Base-by-base conservation (phyloP, 2,113 vertebrate genomes). In the Catharus bicknelli region DNA sequence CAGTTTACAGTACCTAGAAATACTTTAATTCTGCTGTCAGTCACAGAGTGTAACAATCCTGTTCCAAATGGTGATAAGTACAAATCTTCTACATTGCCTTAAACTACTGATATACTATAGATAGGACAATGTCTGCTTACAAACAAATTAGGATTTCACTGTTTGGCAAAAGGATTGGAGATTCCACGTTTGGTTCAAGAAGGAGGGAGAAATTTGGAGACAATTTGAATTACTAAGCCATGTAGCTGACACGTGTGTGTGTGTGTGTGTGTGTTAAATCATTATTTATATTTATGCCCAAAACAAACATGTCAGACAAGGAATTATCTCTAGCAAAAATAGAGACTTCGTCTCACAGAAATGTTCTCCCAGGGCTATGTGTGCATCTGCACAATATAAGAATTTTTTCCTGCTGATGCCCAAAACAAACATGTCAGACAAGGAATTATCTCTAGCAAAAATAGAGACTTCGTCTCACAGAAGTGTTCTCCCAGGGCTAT, bases 21-120 rank as follows among this genome's bases (percentile, higher is more conserved):
- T 95, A 77, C 82, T 94, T 88, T 96, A 93, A 95, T 96, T 95
- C 95, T 92, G 13, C 94, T 95, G 91, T 91, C 95, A 95, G 36
- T 95, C 94, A 93, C 16, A 30, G 73, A 94, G 93, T 95, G 64
- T 93, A 94, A 96, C 95, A 97, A 93, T 97, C 81, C 58, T 84
- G 62, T 96, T 97, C 79, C 74, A 93, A 92, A 90, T 81, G 50
- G 25, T 73, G 90, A 95, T 97, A 97, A 96, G 90, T 94, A 90
- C 83, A 95, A 96, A 97, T 97, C 95, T 95, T 88, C 53, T 83
- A 80, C 54, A 95, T 96, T 97, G 96, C 96, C 97, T 97, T 94
- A 88, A 97, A 96, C 96, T 95, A 94, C 74, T 95, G 97, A 97
- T 97, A 96, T 4, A 26, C 67, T 83, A 18, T 16, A 90, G 95